Conservation (phyloP, 2,113 vertebrate species). For the Protobothrops flavoviridis region DNA sequence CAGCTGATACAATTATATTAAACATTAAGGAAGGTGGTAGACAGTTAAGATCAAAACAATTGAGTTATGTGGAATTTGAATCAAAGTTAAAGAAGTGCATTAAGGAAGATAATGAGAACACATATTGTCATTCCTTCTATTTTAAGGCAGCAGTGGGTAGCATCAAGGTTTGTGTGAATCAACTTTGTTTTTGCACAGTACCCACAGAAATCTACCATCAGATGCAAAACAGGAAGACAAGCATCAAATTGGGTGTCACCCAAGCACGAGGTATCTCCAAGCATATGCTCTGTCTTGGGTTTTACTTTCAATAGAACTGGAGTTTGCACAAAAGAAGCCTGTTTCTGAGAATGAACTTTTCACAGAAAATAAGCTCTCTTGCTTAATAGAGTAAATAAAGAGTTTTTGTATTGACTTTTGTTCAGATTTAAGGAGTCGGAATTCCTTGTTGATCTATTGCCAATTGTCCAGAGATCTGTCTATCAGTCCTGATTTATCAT, state of each 20-base stretch:
- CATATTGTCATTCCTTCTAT: neutral
- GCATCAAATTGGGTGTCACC: neutral
- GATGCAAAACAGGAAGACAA: neutral
- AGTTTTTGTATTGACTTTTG: neutral
- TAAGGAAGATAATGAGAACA: neutral
- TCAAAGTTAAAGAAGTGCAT: neutral
- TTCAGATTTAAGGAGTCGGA: neutral
- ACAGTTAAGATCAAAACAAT: neutral
- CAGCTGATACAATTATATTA: neutral
- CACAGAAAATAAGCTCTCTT: neutral
- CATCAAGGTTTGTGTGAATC: neutral
- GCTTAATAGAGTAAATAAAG: neutral
- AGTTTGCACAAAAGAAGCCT: neutral
- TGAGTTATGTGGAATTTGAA: neutral
- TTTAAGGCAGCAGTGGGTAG: neutral
- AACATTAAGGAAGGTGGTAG: neutral
- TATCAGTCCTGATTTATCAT: neutral
- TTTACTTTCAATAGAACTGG: neutral
- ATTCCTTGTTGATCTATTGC: neutral
- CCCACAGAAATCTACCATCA: neutral
- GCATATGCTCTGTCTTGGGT: neutral
- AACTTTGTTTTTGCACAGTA: neutral
- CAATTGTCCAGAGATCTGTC: neutral
- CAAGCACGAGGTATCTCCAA: neutral
- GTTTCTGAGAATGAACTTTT: neutral